These are phyloP conservation scores for Diarsia brunnea DNA, from an alignment of 2,888 invertebrate species.

Conservation along the genomic window DNA sequence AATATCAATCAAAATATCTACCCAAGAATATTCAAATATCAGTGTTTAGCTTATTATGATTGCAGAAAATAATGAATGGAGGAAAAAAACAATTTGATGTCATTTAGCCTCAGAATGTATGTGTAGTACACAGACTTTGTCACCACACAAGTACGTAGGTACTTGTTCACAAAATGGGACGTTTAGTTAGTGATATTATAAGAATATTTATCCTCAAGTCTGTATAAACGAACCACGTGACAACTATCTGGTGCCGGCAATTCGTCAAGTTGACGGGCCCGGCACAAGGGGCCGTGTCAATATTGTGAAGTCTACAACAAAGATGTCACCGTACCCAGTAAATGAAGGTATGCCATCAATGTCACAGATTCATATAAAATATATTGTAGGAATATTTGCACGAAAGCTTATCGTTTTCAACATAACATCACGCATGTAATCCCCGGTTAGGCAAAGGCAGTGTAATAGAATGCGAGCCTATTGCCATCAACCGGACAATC, in stretches of 20 bases:
- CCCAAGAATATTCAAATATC: neutral
- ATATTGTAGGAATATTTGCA: too few species aligned
- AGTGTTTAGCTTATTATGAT: neutral
- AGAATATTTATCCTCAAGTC: conserved; percentile 26
- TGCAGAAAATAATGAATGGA: neutral
- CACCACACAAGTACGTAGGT: neutral
- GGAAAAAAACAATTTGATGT: conserved; percentile 1
- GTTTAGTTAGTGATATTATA: neutral
- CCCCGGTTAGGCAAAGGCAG: too few species aligned
- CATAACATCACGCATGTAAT: too few species aligned
- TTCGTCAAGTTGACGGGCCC: conserved; percentile 49
- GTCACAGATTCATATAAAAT: neutral
- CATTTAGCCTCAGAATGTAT: neutral
- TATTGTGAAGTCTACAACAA: conserved; percentile 36
- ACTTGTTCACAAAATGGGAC: conserved; percentile 5
- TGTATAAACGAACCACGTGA: conserved; percentile 33
- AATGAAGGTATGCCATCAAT: conserved; percentile 12
- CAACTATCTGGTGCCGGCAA: conserved; percentile 43
- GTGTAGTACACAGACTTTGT: neutral
- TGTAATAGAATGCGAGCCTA: too few species aligned
- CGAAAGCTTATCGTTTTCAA: too few species aligned
- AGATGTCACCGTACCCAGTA: conserved; percentile 8
- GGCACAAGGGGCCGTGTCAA: conserved; percentile 35
- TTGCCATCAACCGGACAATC: too few species aligned
- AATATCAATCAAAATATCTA: neutral